Evolutionary conservation across 2,888 invertebrate species (phyloP).

Genomic region (Gryllus longicercus): DNA sequence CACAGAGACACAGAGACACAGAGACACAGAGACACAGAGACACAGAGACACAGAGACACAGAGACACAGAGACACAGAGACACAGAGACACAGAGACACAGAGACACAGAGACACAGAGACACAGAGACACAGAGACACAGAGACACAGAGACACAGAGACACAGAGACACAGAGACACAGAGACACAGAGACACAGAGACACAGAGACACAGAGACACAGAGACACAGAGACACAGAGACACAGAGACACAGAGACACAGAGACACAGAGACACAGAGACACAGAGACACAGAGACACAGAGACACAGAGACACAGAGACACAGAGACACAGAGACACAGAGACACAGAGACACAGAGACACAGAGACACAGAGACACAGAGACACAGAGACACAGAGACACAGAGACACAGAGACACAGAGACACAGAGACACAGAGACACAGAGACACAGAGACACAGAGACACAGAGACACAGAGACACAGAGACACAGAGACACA

Average conservation of each 20-base stretch:
- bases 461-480: too few relatives aligned
- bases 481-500: too few relatives aligned
- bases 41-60: not conserved
- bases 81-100: slow-evolving; percentile 20
- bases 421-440: not conserved
- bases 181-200: not conserved
- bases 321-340: slow-evolving; percentile 18
- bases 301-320: not conserved
- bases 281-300: not conserved
- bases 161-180: not conserved
- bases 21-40: not conserved
- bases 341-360: slow-evolving; percentile 20
- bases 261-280: not conserved
- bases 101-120: not conserved
- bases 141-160: not conserved
- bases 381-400: not conserved
- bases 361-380: slow-evolving; percentile 18
- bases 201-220: not conserved
- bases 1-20: slow-evolving; percentile 12
- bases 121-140: not conserved
- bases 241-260: not conserved
- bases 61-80: slow-evolving; percentile 17
- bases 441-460: too few relatives aligned
- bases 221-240: not conserved
- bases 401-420: not conserved